Evolutionary conservation across 2,113 vertebrate genomes (phyloP).

Genomic region (Poeciliopsis retropinna): DNA sequence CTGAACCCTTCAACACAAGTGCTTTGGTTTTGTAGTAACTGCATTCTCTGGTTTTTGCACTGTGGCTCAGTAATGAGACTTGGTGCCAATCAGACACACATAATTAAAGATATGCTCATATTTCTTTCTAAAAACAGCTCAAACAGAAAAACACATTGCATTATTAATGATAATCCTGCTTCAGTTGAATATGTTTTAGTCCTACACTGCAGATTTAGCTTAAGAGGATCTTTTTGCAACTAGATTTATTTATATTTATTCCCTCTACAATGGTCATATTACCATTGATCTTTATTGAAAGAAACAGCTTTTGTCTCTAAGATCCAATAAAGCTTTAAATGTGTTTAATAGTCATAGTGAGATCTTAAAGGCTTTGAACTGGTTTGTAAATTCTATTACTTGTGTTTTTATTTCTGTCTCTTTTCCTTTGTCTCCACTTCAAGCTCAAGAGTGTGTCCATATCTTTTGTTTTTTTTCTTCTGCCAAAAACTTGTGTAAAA

Average conservation of each 20-base stretch:
- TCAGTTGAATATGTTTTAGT: constrained; percentile 39
- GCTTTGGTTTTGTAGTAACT: constrained; percentile 26
- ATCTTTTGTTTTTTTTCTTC: constrained; percentile 12
- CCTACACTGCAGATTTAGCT: constrained; percentile 9
- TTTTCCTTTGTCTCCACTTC: constrained; percentile 13
- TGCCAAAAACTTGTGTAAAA: constrained; percentile 23
- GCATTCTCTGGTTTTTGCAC: constrained; percentile 37
- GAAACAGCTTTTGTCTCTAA: background rate
- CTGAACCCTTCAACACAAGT: constrained; percentile 34
- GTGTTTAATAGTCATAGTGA: constrained; percentile 20
- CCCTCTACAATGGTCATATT: constrained; percentile 1
- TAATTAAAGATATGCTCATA: constrained; percentile 34
- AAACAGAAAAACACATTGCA: constrained; percentile 46
- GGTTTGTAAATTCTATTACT: constrained; percentile 9
- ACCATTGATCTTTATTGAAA: background rate
- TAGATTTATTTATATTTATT: background rate
- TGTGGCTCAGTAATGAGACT: constrained; percentile 15
- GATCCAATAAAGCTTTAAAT: constrained; percentile 13
- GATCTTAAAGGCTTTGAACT: constrained; percentile 6
- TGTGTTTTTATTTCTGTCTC: constrained; percentile 11
- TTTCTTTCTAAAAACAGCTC: constrained; percentile 41
- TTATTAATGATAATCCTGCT: constrained; percentile 52
- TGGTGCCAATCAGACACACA: constrained; percentile 25
- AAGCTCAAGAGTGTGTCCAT: constrained; percentile 6
- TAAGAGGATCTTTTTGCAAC: background rate